These are phyloP conservation scores for Ernsta delagoae DNA, from an alignment of 2,888 invertebrate genomes.

Conservation along the genomic window DNA sequence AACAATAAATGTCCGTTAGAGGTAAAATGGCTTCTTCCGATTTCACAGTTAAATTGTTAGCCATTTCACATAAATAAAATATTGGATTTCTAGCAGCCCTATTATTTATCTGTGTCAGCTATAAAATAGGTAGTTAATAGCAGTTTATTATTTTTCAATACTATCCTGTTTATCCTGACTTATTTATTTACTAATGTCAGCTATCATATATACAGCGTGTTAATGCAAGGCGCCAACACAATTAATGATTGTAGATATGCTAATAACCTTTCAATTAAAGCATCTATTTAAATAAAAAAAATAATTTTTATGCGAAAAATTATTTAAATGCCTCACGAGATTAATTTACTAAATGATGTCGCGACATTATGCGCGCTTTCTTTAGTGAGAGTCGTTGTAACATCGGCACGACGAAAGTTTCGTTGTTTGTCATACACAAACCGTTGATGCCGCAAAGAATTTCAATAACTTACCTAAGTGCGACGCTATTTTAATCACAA, in stretches of 20 bases:
- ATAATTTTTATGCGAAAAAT: background rate
- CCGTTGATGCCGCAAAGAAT: conserved; percentile 12
- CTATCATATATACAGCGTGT: background rate
- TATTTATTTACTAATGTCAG: background rate
- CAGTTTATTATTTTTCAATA: background rate
- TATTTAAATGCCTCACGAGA: conserved; percentile 26
- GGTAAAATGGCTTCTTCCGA: background rate
- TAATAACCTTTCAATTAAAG: background rate
- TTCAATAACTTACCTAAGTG: conserved; percentile 27
- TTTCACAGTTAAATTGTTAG: background rate
- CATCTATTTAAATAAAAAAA: no score
- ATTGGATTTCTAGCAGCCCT: background rate
- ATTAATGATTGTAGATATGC: background rate
- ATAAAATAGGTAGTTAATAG: background rate
- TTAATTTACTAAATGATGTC: conserved; percentile 51
- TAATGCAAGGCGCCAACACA: no score
- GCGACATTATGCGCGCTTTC: conserved; percentile 57
- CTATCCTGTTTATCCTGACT: background rate
- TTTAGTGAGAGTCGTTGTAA: conserved; percentile 60
- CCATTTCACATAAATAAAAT: background rate
- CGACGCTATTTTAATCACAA: conserved; percentile 54
- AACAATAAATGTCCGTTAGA: no score
- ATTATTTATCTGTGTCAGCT: conserved; percentile 2
- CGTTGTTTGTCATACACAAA: conserved; percentile 41
- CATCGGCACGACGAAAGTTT: conserved; percentile 52